These are phyloP conservation scores for Drosophila setosimentum DNA, from an alignment of 2,888 invertebrate species.

Conservation along the genomic window DNA sequence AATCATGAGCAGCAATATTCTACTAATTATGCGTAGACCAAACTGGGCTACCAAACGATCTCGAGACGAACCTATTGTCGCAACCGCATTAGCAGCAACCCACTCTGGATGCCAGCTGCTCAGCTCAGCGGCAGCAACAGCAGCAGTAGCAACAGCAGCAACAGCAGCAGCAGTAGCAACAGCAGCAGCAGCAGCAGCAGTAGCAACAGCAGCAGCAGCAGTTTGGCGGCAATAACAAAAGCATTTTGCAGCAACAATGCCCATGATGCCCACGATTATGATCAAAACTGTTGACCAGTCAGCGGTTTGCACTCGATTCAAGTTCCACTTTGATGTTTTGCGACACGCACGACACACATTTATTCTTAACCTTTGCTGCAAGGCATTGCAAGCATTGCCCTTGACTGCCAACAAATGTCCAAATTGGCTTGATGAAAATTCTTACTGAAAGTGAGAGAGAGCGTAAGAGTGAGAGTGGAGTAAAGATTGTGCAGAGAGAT, in stretches of 20 bases:
- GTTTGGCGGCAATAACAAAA: conserved; percentile 67
- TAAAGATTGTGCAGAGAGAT: background rate
- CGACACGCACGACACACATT: conserved; percentile 74
- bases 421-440: conserved; percentile 45
- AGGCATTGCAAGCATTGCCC: conserved; percentile 42
- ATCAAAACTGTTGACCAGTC: conserved; percentile 59
- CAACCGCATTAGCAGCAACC: conserved; percentile 10
- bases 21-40: conserved; percentile 77
- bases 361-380: conserved; percentile 48
- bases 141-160: background rate
- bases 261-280: conserved; percentile 63
- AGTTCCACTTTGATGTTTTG: conserved; percentile 65
- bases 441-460: conserved; percentile 39
- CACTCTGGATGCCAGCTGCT: conserved; percentile 28
- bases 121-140: conserved; percentile 11
- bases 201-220: background rate
- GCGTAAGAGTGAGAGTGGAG: conserved; percentile 8
- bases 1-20: conserved; percentile 70
- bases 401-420: conserved; percentile 46
- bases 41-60: conserved; percentile 52
- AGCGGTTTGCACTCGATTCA: conserved; percentile 33
- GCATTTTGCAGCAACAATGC: conserved; percentile 53
- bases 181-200: conserved; percentile 52
- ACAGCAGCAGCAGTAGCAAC: conserved; percentile 61
- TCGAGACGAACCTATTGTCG: conserved; percentile 20